phyloP scores from a whole-genome alignment of 2,113 vertebrate species.

The Piaya cayana region DNA sequence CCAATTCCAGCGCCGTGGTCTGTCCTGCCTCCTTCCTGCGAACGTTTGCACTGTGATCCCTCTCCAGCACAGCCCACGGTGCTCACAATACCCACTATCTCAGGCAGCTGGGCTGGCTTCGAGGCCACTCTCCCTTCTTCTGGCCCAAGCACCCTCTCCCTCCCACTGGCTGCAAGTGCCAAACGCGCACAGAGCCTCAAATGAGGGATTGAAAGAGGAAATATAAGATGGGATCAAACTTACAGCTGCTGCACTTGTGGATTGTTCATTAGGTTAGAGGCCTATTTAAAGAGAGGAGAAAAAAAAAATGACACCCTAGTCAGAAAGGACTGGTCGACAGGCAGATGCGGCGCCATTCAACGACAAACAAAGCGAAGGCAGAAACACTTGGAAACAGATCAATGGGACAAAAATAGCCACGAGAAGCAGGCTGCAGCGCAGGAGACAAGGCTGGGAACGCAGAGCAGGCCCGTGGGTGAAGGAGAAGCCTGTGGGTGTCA shows the following conservation, averaged over 20 bases:
- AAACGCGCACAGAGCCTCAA: neutral
- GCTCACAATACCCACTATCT: neutral
- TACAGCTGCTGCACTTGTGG: slow-evolving; percentile 95
- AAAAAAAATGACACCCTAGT: neutral
- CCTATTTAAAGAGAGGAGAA: slow-evolving; percentile 73
- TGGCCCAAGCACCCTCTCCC: neutral
- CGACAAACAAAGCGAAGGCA: neutral
- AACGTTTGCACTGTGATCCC: fast-evolving
- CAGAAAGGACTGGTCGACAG: neutral
- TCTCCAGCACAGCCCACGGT: no score
- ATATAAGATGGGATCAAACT: slow-evolving; percentile 58
- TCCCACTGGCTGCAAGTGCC: neutral
- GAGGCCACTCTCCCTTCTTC: neutral
- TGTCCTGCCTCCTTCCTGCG: neutral
- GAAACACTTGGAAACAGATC: neutral
- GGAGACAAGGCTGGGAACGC: neutral
- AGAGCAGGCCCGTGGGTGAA: neutral
- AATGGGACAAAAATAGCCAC: neutral
- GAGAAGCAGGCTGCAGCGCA: neutral
- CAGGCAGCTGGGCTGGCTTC: no score
- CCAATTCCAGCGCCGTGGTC: fast-evolving
- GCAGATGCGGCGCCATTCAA: neutral
- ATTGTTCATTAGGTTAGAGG: slow-evolving; percentile 93
- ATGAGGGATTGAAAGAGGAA: fast-evolving
- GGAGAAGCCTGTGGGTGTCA: neutral